Base-by-base conservation (phyloP, 1,140 invertebrate genomes). In the Metopolophium dirhodum region DNA sequence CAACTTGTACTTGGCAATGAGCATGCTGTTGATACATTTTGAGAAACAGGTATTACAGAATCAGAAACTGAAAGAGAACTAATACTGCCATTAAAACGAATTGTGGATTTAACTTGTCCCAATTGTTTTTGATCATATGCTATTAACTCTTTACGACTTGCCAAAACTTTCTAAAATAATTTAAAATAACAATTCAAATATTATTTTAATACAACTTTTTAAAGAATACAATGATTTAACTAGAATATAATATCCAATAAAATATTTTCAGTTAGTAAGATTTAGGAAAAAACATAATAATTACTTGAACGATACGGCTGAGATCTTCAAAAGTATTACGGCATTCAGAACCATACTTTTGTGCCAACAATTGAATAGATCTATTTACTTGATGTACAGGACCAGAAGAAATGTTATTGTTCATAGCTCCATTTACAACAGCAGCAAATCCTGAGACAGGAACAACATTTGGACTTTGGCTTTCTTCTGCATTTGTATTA, bases 241-340 rank as follows among this genome's bases (percentile, higher is more conserved):
- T 37, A 37, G 1, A 86, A 86, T 6, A 87, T 20, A 37, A 30
- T 7, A 87, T 30, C 1, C 23, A 89, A 54, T 35, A 77, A n/a
- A n/a, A 77, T 35, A 51, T 35, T 51, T 30, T 61, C 1, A 18
- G 30, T 68, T 68, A 14, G 11, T n/a, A n/a, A 77, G 4, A 77
- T 77, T n/a, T 77, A 77, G 7, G n/a, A 77, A 7, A 77, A 35
- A 68, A n/a, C 8, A 57, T 77, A 23, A 57, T 49, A 93, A 54
- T 94, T 89, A 95, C 95, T 94, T 95, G 97, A 93, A 99, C 99
- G 90, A 99, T 98, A 95, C 99, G 99, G 95, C 98, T 99, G 0
- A 99, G 96, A 95, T 99, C 99, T 95, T 99, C 99, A 95, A 99
- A 99, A 7, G 98, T 97, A 26, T 97, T 97, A 95, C 98, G 98